Evolutionary conservation across 2,113 vertebrate species (phyloP).

Genomic region (Lampris incognitus): DNA sequence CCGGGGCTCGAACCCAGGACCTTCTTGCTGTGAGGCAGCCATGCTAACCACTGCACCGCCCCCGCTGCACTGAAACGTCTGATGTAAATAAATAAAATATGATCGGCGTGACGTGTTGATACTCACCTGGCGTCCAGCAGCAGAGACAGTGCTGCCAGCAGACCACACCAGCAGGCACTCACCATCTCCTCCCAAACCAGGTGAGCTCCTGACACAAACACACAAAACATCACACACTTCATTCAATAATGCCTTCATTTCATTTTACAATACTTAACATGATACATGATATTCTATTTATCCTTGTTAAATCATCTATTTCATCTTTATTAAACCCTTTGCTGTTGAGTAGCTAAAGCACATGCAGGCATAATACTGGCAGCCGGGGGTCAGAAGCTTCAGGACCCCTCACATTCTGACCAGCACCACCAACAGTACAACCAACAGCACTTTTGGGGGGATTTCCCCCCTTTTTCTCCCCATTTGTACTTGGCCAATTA

Average conservation of each 20-base stretch:
- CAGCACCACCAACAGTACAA: too few species aligned
- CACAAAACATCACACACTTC: not conserved
- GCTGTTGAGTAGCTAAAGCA: not conserved
- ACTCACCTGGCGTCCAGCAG: constrained; percentile 96
- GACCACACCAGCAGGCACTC: constrained; percentile 96
- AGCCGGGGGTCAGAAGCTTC: constrained; percentile 33
- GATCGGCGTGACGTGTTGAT: not conserved
- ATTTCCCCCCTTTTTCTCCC: too few species aligned
- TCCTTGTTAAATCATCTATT: too few species aligned
- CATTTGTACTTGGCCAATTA: too few species aligned
- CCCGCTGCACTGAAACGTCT: too few species aligned
- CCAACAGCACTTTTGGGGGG: not conserved
- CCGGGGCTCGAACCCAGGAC: too few species aligned
- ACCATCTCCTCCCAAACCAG: constrained; percentile 99
- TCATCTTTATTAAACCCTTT: not conserved
- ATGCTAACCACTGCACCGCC: too few species aligned
- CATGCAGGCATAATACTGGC: not conserved
- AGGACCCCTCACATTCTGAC: not conserved
- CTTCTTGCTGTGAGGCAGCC: too few species aligned
- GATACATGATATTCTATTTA: too few species aligned
- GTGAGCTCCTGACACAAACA: constrained; percentile 84
- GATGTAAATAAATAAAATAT: too few species aligned
- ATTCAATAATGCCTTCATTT: not conserved
- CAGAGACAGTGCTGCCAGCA: constrained; percentile 95
- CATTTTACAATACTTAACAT: not conserved